phyloP scores from a whole-genome alignment of 2,797 vertebrate genomes.

The Pangasius djambal region DNA sequence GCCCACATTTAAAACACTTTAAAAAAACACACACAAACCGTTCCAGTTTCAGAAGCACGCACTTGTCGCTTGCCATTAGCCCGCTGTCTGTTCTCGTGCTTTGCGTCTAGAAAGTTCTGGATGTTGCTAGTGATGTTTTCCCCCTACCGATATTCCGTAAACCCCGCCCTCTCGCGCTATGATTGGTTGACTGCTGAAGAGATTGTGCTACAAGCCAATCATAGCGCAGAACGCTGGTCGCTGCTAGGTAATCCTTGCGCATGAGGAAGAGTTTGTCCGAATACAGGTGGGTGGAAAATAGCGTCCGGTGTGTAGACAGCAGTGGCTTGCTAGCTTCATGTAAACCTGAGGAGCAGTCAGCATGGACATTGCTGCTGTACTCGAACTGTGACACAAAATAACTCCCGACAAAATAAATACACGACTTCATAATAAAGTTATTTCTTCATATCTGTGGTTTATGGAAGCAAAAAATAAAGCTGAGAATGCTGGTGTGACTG shows the following conservation, averaged over 20 bases:
- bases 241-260: neutral
- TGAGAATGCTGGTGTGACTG: conserved; percentile 68
- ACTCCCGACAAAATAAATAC: neutral
- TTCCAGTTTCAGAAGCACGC: neutral
- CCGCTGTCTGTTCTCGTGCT: neutral
- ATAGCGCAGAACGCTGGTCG: neutral
- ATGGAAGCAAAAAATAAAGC: neutral
- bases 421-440: neutral
- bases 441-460: neutral
- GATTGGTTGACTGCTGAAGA: neutral
- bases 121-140: conserved; percentile 18
- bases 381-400: too few relatives aligned
- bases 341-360: neutral
- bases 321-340: neutral
- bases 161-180: neutral
- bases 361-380: neutral
- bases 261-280: neutral
- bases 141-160: conserved; percentile 6
- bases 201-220: neutral
- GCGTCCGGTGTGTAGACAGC: neutral
- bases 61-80: conserved; percentile 71
- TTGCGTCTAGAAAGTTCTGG: conserved; percentile 73
- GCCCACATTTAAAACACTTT: neutral
- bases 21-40: neutral
- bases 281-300: conserved; percentile 8